These are phyloP conservation scores for Lampris incognitus DNA, from an alignment of 2,113 vertebrate genomes.

Conservation along the genomic window DNA sequence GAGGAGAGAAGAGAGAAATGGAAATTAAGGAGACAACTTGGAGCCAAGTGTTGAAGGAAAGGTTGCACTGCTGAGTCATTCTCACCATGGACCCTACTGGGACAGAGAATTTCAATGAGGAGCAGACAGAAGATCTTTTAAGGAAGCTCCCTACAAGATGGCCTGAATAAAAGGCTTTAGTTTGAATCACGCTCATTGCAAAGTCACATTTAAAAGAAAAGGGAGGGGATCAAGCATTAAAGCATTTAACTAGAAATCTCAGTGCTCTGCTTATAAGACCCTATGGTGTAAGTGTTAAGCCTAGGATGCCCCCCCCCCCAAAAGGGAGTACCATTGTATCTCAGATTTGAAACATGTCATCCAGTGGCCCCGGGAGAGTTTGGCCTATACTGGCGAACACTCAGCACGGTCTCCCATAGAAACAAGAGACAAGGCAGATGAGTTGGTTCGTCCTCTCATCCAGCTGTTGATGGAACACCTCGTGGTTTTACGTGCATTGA, in stretches of 20 bases:
- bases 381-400: constrained; percentile 54
- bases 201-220: constrained; percentile 11
- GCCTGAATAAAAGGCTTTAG: constrained; percentile 36
- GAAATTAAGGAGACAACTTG: constrained; percentile 2
- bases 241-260: constrained; percentile 37
- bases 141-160: constrained; percentile 46
- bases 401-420: constrained; percentile 51
- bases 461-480: constrained; percentile 70
- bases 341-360: constrained; percentile 61
- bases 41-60: constrained; percentile 32
- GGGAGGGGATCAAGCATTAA: constrained; percentile 13
- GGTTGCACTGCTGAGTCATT: constrained; percentile 45
- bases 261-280: constrained; percentile 14
- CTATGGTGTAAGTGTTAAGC: constrained; percentile 24
- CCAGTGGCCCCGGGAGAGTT: constrained; percentile 61
- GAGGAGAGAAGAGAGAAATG: constrained; percentile 17
- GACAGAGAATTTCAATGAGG: constrained; percentile 47
- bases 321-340: constrained; percentile 29
- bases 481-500: constrained; percentile 54
- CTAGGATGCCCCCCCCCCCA: constrained; percentile 40
- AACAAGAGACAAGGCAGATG: constrained; percentile 55
- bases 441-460: constrained; percentile 64
- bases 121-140: constrained; percentile 40
- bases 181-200: constrained; percentile 60
- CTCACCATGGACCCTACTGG: constrained; percentile 27